phyloP scores from a whole-genome alignment of 2,113 vertebrate species.

The Charina bottae region DNA sequence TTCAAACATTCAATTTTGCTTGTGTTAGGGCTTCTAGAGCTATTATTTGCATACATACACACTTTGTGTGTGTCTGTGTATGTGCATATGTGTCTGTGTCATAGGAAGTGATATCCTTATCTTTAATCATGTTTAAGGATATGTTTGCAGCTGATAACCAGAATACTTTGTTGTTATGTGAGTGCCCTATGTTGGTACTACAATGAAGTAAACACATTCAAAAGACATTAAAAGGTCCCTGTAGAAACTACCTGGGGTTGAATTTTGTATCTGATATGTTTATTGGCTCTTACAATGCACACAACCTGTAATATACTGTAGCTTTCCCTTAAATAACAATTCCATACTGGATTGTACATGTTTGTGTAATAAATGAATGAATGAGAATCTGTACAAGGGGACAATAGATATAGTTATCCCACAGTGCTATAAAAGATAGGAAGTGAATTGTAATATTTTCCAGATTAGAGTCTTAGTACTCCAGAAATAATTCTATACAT shows the following conservation, averaged over 20 bases:
- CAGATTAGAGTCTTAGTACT: not conserved
- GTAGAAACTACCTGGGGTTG: not conserved
- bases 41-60: not conserved
- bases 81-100: not conserved
- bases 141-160: not conserved
- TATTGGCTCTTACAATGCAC: not conserved
- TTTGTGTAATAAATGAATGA: not conserved
- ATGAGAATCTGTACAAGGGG: not conserved
- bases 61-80: not conserved
- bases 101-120: not conserved
- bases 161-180: not conserved
- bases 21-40: not conserved
- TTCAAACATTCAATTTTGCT: not conserved
- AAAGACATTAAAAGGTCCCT: not conserved
- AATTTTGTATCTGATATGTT: not conserved
- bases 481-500: not conserved
- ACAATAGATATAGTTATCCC: constrained; percentile 8
- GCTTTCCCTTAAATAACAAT: not conserved
- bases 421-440: not conserved
- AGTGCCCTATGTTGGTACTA: not conserved
- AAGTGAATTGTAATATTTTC: not conserved
- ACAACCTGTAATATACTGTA: not conserved
- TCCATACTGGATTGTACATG: not conserved
- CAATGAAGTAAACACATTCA: not conserved
- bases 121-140: not conserved